phyloP scores from a whole-genome alignment of 2,888 invertebrate genomes.

The Steinernema carpocapsae region DNA sequence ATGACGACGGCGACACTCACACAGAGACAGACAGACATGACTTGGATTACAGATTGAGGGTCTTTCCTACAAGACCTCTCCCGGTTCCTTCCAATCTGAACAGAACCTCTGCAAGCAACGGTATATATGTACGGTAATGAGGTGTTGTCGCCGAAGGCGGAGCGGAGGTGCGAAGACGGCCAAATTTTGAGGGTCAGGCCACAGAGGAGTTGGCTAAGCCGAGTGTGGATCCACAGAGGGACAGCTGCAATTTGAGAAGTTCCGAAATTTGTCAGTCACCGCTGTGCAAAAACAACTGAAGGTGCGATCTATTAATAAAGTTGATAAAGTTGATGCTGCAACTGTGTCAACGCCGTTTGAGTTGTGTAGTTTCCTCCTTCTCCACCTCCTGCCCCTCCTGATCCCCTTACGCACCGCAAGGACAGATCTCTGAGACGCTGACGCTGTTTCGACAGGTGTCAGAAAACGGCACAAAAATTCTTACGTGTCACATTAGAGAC shows the following conservation, averaged over 20 bases:
- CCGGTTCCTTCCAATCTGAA: too few relatives aligned
- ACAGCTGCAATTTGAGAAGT: slow-evolving; percentile 31
- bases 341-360: background rate
- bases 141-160: background rate
- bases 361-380: too few relatives aligned
- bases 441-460: background rate
- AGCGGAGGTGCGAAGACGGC: slow-evolving; percentile 19
- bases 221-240: background rate
- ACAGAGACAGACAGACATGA: too few relatives aligned
- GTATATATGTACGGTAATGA: background rate
- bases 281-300: background rate
- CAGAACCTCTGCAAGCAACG: too few relatives aligned
- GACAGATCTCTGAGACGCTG: too few relatives aligned
- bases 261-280: slow-evolving; percentile 26
- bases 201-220: background rate
- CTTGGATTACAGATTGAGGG: too few relatives aligned
- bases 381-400: too few relatives aligned
- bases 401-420: too few relatives aligned
- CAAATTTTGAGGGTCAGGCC: background rate
- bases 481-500: background rate
- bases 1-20: too few relatives aligned
- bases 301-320: slow-evolving; percentile 16
- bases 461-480: background rate
- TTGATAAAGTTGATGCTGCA: background rate
- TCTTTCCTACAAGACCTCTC: too few relatives aligned